Percentiles rank a stretch among this genome's conserved stretches.
Evolutionary conservation across 2,113 vertebrate genomes (phyloP).

Genomic region (Cebus imitator): DNA sequence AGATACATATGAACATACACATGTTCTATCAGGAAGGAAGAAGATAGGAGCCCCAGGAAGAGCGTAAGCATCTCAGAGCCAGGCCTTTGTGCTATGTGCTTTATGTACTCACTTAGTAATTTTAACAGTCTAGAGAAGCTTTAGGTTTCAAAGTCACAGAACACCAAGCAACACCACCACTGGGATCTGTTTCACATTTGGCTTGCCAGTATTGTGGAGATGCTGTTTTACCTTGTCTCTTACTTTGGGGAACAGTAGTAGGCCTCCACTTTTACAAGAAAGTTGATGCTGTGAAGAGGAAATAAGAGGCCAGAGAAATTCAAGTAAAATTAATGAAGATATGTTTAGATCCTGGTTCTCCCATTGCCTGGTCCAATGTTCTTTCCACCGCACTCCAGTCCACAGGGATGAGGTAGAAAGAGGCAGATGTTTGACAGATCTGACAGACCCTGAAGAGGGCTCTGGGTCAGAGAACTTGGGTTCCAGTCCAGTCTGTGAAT

Average conservation of each 20-base stretch:
- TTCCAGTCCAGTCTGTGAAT: neutral
- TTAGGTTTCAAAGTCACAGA: neutral
- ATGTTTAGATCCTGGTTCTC: neutral
- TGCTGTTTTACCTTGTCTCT: neutral
- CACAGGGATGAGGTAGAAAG: neutral
- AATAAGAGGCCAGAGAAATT: neutral
- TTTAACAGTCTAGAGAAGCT: neutral
- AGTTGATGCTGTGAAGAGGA: neutral
- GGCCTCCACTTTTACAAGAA: neutral
- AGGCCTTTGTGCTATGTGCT: neutral
- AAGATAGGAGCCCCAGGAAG: neutral
- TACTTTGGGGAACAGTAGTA: neutral
- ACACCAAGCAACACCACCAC: neutral
- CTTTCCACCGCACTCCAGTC: neutral
- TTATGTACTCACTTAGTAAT: neutral
- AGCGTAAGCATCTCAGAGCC: neutral
- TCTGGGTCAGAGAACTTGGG: neutral
- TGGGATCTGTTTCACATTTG: neutral
- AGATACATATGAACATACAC: neutral
- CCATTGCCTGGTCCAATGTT: neutral
- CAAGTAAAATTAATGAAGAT: neutral
- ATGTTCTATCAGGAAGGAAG: neutral
- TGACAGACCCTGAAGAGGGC: accelerated
- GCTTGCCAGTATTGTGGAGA: neutral
- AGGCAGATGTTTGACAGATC: neutral